phyloP scores from a whole-genome alignment of 2,888 invertebrate species.

The Tigriopus californicus region DNA sequence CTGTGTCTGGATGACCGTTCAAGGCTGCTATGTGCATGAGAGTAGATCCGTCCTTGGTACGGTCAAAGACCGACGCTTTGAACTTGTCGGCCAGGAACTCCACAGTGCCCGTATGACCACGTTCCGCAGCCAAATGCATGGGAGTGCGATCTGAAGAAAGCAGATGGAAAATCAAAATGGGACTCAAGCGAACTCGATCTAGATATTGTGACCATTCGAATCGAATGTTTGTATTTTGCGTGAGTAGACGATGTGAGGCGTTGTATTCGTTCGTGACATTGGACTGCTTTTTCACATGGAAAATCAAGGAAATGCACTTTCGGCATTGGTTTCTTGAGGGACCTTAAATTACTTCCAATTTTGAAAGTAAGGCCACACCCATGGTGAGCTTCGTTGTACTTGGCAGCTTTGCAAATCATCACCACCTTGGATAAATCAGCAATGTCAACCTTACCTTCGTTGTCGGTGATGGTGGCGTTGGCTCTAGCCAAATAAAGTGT shows the following conservation, averaged over 20 bases:
- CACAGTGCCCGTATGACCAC: constrained; percentile 85
- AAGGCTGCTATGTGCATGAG: constrained; percentile 95
- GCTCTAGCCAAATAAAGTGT: constrained; percentile 32
- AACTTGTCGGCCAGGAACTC: constrained; percentile 93
- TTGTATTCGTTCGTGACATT: too few species aligned
- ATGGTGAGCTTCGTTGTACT: too few species aligned
- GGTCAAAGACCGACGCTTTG: constrained; percentile 83
- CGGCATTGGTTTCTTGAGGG: not conserved
- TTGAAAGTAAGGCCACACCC: constrained; percentile 3
- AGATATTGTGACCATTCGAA: constrained; percentile 5
- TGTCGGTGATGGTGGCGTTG: constrained; percentile 80
- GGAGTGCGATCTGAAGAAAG: constrained; percentile 63
- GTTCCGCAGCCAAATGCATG: constrained; percentile 91
- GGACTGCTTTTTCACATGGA: not conserved
- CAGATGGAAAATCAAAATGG: too few species aligned
- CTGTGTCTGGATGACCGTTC: constrained; percentile 93
- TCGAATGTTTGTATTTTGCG: not conserved
- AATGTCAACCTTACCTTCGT: constrained; percentile 50
- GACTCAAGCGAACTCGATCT: not conserved
- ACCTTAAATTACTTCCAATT: not conserved
- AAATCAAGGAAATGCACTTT: not conserved
- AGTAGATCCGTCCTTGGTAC: constrained; percentile 95
- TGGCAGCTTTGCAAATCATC: too few species aligned
- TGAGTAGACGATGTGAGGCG: not conserved
- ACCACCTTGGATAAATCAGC: too few species aligned